Evolutionary conservation across 2,113 vertebrate genomes (phyloP).

Genomic region (Alouatta palliata): DNA sequence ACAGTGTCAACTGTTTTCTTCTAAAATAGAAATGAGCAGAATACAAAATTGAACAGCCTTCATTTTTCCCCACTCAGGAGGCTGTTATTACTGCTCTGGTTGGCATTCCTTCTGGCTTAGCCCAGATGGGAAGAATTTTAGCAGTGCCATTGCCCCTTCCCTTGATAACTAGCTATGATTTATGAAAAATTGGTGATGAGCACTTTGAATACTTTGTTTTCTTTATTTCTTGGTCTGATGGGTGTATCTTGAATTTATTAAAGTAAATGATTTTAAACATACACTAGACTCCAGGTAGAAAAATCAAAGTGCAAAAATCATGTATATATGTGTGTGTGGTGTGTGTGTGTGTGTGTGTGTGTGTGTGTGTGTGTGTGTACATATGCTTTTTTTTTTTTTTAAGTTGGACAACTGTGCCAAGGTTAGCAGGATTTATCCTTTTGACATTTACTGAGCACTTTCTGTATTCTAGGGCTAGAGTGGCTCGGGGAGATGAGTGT

Average conservation of each 20-base stretch:
- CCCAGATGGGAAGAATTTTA: background rate
- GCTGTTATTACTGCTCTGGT: conserved; percentile 26
- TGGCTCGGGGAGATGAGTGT: background rate
- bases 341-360: no score
- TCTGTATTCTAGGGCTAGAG: background rate
- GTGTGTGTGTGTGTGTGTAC: no score
- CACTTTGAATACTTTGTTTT: conserved; percentile 33
- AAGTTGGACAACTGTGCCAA: background rate
- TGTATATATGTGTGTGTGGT: background rate
- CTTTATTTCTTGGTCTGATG: conserved; percentile 20
- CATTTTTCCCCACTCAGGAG: conserved; percentile 19
- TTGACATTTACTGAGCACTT: background rate
- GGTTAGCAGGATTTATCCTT: background rate
- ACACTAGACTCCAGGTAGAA: background rate
- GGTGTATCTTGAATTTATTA: conserved; percentile 22
- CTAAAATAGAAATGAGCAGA: conserved; percentile 64
- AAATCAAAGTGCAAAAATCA: background rate
- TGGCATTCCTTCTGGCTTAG: conserved; percentile 38
- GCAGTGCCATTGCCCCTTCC: background rate
- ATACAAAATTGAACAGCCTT: conserved; percentile 48
- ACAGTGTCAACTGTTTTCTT: conserved; percentile 64
- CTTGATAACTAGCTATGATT: conserved; percentile 41
- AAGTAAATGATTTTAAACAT: conserved; percentile 33
- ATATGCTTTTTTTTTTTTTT: no score
- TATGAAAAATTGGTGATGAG: conserved; percentile 49